Conservation (phyloP, 1,140 invertebrate species). For the Drosophila lacertosa region DNA sequence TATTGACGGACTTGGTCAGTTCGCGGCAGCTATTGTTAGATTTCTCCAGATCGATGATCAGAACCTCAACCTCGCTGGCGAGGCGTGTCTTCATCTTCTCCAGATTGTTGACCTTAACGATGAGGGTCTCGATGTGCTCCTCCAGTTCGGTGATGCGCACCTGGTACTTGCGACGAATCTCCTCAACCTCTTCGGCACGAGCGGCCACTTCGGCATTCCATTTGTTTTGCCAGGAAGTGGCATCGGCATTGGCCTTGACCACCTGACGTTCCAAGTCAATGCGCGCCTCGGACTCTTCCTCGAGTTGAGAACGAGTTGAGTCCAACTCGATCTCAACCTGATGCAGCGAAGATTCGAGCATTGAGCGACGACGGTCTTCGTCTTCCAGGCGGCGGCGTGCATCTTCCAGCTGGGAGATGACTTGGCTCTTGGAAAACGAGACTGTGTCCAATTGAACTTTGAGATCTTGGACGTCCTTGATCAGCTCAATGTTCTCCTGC, state of each 20-base stretch:
- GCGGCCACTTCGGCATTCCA: conserved; percentile 95
- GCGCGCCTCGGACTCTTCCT: conserved; percentile 97
- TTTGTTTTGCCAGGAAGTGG: conserved; percentile 94
- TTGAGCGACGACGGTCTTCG: conserved; percentile 95
- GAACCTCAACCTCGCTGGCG: conserved; percentile 96
- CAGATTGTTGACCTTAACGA: conserved; percentile 95
- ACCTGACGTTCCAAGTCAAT: conserved; percentile 97
- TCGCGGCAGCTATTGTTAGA: conserved; percentile 97
- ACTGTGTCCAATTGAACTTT: conserved; percentile 96
- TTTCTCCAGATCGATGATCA: conserved; percentile 99
- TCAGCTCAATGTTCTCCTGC: conserved; percentile 96
- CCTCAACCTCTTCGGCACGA: conserved; percentile 96
- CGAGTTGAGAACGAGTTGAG: conserved; percentile 95
- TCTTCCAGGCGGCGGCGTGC: conserved; percentile 96
- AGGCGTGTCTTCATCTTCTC: conserved; percentile 98
- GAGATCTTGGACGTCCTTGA: conserved; percentile 96
- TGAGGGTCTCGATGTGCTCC: conserved; percentile 96
- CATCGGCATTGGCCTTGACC: conserved; percentile 95
- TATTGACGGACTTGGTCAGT: conserved; percentile 95
- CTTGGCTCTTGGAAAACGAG: conserved; percentile 94
- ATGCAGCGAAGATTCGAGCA: conserved; percentile 94
- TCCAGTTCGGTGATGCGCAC: conserved; percentile 97
- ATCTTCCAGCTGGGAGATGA: conserved; percentile 95
- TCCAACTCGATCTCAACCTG: conserved; percentile 96
- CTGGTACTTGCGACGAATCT: conserved; percentile 95